A percentile compares a stretch with the other conserved stretches of the same genome.
Evolutionary conservation across 2,113 vertebrate genomes (phyloP).

Genomic region (Chitala chitala): DNA sequence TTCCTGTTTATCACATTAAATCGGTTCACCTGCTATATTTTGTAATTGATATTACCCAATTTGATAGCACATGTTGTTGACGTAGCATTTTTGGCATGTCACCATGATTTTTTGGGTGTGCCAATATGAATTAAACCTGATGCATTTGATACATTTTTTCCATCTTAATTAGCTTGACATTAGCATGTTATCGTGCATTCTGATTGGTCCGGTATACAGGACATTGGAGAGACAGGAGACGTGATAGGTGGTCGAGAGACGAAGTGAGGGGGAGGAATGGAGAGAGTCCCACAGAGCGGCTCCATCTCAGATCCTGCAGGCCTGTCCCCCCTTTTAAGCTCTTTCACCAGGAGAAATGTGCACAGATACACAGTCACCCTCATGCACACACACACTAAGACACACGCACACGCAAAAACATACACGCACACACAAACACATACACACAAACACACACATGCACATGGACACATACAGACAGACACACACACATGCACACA

Average conservation of each 20-base stretch:
- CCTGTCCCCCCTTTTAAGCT: slow-evolving; percentile 31
- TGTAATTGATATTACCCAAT: too few species aligned
- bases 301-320: slow-evolving; percentile 70
- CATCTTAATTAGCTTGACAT: neutral
- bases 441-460: slow-evolving; percentile 39
- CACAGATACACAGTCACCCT: neutral
- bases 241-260: neutral
- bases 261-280: neutral
- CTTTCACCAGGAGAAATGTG: too few species aligned
- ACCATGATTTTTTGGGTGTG: too few species aligned
- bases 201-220: neutral
- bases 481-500: slow-evolving; percentile 44
- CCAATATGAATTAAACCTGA: too few species aligned
- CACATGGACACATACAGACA: neutral
- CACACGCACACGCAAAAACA: too few species aligned
- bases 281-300: slow-evolving; percentile 71
- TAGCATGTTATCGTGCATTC: neutral
- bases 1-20: too few species aligned
- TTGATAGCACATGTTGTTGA: too few species aligned
- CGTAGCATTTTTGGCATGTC: too few species aligned
- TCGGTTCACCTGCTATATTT: too few species aligned
- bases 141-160: neutral
- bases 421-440: neutral
- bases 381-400: slow-evolving; percentile 34
- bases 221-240: neutral